Evolutionary conservation across 2,888 invertebrate species (phyloP), one percentile per base, ranked within the genome.

Genomic region (Andrena marginata): DNA sequence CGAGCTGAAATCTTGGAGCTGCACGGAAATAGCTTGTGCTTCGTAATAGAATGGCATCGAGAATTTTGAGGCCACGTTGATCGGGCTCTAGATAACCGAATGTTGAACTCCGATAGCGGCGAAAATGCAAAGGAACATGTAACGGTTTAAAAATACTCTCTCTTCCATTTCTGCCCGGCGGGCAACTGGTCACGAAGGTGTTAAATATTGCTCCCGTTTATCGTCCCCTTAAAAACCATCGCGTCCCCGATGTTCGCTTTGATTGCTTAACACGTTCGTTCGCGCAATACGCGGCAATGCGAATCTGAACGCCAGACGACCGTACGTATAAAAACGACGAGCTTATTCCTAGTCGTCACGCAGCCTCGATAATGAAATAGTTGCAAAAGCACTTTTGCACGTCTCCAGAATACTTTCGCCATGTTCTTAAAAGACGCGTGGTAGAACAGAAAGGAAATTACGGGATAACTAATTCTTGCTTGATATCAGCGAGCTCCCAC

Each of bases 281-380:
- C 31, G 63, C 33, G 63, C 35, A 63, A 35, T 35, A 63, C 35
- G 35, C 35, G 63, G n/a, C 16, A 63, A 63, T 20, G 63, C 23
- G 63, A 35, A 35, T 63, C 35, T 35, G 33, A 33, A 35, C 23
- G 63, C 35, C 35, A 6, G 16, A 60, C 31, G 16, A 60, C 31
- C 62, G 62, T 33, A 62, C n/a, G 63, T 63, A 63, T 63, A 63
- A 63, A 63, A 63, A 10, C n/a, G 2, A 20, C 33, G 10, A 35
- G 35, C 35, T 63, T 63, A 63, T 63, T 63, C 23, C 63, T 13
- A n/a, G 33, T 35, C 35, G 35, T 35, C 63, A 63, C 63, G 63
- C 63, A 35, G 63, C 60, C 35, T 63, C 63, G 63, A 63, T 63
- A 63, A 63, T 35, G 35, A 56, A 20, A 56, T 56, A 56, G 31